phyloP scores from a whole-genome alignment of 2,797 vertebrate species.

The Spinus olivaceus region DNA sequence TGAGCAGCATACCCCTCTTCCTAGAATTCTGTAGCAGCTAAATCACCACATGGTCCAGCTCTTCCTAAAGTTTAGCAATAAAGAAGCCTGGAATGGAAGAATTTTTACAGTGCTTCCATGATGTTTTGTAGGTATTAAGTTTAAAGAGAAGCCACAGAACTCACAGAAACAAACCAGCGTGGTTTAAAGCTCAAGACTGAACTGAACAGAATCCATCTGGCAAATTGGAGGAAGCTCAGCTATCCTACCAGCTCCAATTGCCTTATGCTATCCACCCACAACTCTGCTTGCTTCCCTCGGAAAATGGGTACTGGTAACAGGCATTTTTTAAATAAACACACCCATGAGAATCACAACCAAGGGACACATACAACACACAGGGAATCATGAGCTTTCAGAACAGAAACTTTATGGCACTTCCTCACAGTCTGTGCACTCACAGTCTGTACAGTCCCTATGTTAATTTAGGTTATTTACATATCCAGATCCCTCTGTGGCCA shows the following conservation, averaged over 20 bases:
- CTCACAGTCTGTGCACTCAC: neutral
- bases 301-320: neutral
- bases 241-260: neutral
- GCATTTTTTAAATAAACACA: neutral
- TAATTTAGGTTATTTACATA: neutral
- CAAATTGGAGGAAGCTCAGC: neutral
- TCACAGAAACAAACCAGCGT: neutral
- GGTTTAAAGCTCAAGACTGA: neutral
- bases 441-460: neutral
- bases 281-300: neutral
- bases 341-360: neutral
- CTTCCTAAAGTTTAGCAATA: neutral
- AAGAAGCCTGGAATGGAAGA: neutral
- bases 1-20: neutral
- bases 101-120: neutral
- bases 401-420: neutral
- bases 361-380: neutral
- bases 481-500: neutral
- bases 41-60: neutral
- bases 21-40: neutral
- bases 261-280: neutral
- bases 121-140: neutral
- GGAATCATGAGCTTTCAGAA: neutral
- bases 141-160: neutral
- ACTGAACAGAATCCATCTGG: neutral